These are phyloP conservation scores for Sula dactylatra DNA, from an alignment of 2,113 vertebrate species.

Conservation along the genomic window DNA sequence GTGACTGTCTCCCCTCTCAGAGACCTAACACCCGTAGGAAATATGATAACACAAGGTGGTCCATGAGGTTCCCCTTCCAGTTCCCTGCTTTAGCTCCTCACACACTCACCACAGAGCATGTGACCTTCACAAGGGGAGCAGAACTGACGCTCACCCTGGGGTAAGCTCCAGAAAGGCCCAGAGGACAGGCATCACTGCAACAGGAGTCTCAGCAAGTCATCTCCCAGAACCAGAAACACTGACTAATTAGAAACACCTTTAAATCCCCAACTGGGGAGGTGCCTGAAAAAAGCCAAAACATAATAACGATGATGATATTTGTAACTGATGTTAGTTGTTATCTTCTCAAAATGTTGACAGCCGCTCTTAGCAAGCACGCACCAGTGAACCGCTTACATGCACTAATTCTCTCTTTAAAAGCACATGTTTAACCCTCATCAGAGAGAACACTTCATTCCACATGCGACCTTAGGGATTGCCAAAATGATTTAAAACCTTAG, in stretches of 20 bases:
- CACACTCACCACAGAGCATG: rapidly evolving
- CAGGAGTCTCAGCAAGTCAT: background rate
- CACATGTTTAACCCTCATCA: constrained; percentile 17
- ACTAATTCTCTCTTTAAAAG: constrained; percentile 12
- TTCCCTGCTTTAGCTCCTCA: background rate
- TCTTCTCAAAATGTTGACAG: constrained; percentile 25
- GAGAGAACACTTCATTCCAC: background rate
- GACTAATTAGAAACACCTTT: constrained; percentile 26
- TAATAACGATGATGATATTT: background rate
- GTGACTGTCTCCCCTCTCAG: background rate
- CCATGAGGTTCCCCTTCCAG: background rate
- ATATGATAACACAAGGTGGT: background rate
- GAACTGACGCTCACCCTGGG: background rate
- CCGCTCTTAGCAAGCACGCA: background rate
- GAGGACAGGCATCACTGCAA: background rate
- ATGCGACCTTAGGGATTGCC: background rate
- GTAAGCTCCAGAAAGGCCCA: background rate
- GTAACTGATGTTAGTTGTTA: constrained; percentile 36
- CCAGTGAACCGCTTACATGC: background rate
- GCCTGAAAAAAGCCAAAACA: constrained; percentile 22
- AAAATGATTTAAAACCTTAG: constrained; percentile 23
- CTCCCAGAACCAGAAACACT: background rate
- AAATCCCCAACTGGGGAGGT: background rate
- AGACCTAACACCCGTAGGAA: background rate
- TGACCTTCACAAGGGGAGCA: background rate